Conservation (phyloP, 2,113 vertebrate species). For the Calidris pygmaea region DNA sequence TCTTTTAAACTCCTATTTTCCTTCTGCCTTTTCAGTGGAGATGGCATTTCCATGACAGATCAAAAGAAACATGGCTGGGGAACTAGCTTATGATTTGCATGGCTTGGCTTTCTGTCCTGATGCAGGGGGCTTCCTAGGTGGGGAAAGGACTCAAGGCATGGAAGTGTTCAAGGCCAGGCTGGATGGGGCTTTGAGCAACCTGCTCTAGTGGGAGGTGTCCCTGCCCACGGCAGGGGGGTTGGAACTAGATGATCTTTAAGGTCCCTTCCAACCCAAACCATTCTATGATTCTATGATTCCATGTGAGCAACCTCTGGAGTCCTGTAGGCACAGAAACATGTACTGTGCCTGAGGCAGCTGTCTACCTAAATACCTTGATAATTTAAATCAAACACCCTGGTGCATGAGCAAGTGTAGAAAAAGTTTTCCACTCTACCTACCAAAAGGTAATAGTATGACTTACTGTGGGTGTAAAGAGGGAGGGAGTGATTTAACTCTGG, state of each 20-base stretch:
- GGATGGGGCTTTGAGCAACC: too few species aligned
- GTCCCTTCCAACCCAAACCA: too few species aligned
- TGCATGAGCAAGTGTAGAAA: not conserved
- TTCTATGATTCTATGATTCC: too few species aligned
- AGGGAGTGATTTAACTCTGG: not conserved
- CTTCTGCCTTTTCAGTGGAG: not conserved
- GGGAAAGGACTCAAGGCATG: not conserved
- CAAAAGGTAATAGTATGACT: not conserved
- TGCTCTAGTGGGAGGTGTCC: too few species aligned
- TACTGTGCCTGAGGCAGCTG: not conserved
- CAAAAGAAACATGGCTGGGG: not conserved
- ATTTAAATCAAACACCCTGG: not conserved
- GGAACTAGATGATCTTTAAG: too few species aligned
- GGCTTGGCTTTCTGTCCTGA: not conserved
- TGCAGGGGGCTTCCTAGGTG: not conserved
- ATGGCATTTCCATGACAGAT: not conserved
- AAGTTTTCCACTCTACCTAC: not conserved
- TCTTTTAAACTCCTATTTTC: not conserved
- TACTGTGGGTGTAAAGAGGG: not conserved
- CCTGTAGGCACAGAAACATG: not conserved
- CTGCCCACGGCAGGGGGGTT: too few species aligned
- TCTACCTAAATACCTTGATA: not conserved
- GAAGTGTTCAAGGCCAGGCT: too few species aligned
- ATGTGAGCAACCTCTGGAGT: not conserved
- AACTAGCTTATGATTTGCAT: not conserved